Evolutionary conservation across 2,113 vertebrate genomes (phyloP).

Genomic region (Podilymbus podiceps): DNA sequence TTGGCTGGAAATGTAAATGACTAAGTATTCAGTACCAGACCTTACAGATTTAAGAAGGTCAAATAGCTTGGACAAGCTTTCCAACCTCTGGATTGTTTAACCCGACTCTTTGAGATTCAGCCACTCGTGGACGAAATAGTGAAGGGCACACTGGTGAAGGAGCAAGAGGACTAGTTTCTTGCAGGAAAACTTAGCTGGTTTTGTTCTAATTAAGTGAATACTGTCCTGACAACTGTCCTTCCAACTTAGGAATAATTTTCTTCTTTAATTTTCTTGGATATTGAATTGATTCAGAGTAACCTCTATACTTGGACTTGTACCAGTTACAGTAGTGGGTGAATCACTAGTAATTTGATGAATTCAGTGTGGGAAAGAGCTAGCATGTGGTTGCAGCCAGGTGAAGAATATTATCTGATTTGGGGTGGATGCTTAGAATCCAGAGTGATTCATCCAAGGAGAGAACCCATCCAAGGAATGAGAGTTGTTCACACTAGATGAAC

Average conservation of each 20-base stretch:
- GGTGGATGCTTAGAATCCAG: not conserved
- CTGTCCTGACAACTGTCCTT: not conserved
- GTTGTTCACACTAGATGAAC: not conserved
- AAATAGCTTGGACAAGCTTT: not conserved
- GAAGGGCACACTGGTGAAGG: not conserved
- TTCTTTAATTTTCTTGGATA: not conserved
- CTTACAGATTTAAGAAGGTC: not conserved
- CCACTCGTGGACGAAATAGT: not conserved
- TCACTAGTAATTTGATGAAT: not conserved
- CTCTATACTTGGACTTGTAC: not conserved
- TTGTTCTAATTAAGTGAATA: not conserved
- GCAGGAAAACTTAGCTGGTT: not conserved
- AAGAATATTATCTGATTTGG: slow-evolving; percentile 19
- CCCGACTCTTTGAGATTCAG: not conserved
- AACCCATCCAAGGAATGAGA: not conserved
- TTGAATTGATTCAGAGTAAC: not conserved
- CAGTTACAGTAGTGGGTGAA: not conserved
- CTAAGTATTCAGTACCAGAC: slow-evolving; percentile 22
- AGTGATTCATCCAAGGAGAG: not conserved
- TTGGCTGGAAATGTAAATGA: slow-evolving; percentile 34
- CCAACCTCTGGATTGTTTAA: not conserved
- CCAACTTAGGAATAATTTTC: not conserved
- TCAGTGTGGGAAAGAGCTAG: not conserved
- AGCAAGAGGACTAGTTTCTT: not conserved
- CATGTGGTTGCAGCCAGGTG: not conserved